Conservation (phyloP, 2,888 invertebrate species). For the Drosophila robusta region DNA sequence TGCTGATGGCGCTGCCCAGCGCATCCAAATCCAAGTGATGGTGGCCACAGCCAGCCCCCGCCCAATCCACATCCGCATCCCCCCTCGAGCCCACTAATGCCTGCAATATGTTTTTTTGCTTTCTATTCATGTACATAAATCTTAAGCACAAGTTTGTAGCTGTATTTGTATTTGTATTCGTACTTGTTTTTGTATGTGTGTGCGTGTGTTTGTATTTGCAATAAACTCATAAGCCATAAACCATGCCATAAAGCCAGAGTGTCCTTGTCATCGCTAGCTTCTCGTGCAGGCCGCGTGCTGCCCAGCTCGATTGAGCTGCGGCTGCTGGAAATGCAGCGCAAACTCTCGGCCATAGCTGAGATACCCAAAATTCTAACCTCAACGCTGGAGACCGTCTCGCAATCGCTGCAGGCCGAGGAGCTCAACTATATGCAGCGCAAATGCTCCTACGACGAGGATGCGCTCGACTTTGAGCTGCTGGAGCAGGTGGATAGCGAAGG, state of each 20-base stretch:
- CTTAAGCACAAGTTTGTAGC: conserved; percentile 22
- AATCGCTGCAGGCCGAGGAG: conserved; percentile 79
- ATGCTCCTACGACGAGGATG: conserved; percentile 81
- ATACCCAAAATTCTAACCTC: conserved; percentile 84
- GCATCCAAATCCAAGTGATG: conserved; percentile 76
- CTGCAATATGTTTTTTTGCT: conserved; percentile 22
- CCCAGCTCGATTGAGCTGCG: conserved; percentile 82
- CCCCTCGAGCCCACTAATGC: conserved; percentile 24
- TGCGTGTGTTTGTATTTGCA: conserved; percentile 40
- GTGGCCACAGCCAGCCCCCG: not conserved
- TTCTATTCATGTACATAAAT: conserved; percentile 42
- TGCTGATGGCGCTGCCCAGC: conserved; percentile 83
- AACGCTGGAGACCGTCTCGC: conserved; percentile 84
- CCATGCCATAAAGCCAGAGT: conserved; percentile 1
- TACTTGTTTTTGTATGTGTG: conserved; percentile 23
- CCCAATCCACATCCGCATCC: too few species aligned
- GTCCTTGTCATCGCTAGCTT: conserved; percentile 18
- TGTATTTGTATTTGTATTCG: conserved; percentile 10
- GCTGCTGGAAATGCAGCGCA: conserved; percentile 84
- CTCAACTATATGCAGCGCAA: conserved; percentile 64
- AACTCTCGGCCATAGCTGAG: conserved; percentile 84
- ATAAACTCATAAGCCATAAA: conserved; percentile 52
- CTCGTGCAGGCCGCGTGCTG: conserved; percentile 49
- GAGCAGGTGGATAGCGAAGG: conserved; percentile 55
- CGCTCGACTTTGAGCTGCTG: conserved; percentile 75